phyloP scores from a whole-genome alignment of 1,140 invertebrate genomes.

The Maconellicoccus hirsutus region DNA sequence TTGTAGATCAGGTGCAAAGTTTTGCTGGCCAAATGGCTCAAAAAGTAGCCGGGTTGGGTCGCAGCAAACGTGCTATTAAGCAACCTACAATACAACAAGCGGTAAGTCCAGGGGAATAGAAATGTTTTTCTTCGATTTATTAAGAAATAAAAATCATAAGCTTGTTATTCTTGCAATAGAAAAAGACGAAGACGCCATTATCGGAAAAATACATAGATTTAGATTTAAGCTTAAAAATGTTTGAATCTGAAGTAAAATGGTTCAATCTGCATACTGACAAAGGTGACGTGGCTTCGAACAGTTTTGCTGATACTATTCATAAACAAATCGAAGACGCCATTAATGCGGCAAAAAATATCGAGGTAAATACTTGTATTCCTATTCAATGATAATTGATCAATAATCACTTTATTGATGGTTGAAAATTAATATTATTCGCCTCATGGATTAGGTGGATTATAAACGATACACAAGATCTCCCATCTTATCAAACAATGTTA shows the following conservation, averaged over 20 bases:
- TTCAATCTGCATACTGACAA: neutral
- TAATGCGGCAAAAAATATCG: neutral
- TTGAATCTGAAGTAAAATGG: slow-evolving; percentile 11
- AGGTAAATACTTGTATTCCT: neutral
- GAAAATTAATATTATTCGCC: neutral
- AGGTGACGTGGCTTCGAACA: neutral
- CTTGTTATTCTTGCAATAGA: neutral
- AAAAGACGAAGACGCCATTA: neutral
- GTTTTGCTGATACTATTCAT: neutral
- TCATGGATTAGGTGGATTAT: neutral
- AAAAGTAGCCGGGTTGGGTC: neutral
- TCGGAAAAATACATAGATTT: slow-evolving; percentile 10
- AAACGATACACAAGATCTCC: neutral
- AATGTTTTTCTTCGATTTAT: too few relatives aligned
- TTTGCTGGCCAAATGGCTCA: slow-evolving; percentile 1
- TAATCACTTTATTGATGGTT: neutral
- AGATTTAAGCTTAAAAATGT: neutral
- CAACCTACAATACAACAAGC: neutral
- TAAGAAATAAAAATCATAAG: too few relatives aligned
- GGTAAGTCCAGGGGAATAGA: too few relatives aligned
- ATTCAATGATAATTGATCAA: neutral
- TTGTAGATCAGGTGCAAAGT: neutral
- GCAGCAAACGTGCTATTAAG: neutral
- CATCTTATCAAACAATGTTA: neutral
- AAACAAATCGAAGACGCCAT: slow-evolving; percentile 1